A percentile compares a stretch with the other conserved stretches of the same genome.
These are phyloP conservation scores for Palythoa grandis DNA, from an alignment of 92 coral and sea anemone genomes.

Conservation along the genomic window DNA sequence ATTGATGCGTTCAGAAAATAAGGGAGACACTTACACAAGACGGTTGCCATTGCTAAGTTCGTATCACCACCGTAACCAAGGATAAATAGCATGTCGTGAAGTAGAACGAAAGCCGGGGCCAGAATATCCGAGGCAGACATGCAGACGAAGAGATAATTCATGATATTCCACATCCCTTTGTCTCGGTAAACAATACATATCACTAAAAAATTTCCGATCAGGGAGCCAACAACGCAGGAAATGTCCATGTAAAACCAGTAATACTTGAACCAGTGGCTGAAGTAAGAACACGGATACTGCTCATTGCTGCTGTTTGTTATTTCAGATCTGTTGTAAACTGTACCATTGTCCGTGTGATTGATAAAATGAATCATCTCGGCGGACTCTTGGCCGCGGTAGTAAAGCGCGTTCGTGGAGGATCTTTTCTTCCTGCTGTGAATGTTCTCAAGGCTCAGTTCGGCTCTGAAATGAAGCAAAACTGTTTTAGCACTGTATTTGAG, in stretches of 20 bases:
- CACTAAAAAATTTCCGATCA: slow-evolving; percentile 25
- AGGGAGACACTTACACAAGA: slow-evolving; percentile 12
- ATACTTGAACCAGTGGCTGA: not conserved
- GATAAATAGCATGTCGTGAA: slow-evolving; percentile 6
- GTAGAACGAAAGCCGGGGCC: not conserved
- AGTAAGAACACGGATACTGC: not conserved
- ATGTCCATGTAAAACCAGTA: slow-evolving; percentile 39
- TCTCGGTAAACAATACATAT: slow-evolving; percentile 32
- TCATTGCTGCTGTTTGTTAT: not conserved
- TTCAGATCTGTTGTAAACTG: not conserved
- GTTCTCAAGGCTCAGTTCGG: too few species aligned
- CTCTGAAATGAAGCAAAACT: too few species aligned
- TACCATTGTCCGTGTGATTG: not conserved
- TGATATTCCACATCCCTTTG: slow-evolving; percentile 34
- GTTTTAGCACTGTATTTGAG: too few species aligned
- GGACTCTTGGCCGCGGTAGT: not conserved
- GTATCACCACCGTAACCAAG: not conserved
- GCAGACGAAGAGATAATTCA: slow-evolving; percentile 39
- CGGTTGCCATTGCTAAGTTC: not conserved
- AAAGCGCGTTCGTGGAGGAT: too few species aligned
- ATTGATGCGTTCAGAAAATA: slow-evolving; percentile 17
- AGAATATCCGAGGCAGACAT: slow-evolving; percentile 37
- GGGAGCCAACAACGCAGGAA: slow-evolving; percentile 6
- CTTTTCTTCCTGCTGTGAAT: not conserved
- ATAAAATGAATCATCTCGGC: slow-evolving; percentile 1